phyloP scores from a whole-genome alignment of 2,113 vertebrate species.

The Serilophus lunatus region DNA sequence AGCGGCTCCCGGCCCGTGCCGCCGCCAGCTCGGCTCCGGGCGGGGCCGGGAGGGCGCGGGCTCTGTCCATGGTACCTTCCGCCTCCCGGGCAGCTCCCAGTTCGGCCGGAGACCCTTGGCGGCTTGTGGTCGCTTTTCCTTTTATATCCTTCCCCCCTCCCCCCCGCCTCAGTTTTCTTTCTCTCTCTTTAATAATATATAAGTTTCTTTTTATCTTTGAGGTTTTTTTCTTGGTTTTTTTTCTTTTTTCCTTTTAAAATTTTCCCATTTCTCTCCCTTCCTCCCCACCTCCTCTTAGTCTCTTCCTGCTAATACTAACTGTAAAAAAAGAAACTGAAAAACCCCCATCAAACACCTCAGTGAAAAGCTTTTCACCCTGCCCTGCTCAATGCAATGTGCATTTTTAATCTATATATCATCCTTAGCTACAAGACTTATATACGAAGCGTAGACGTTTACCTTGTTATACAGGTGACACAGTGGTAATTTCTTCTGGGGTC shows the following conservation, averaged over 20 bases:
- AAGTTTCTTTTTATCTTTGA: neutral
- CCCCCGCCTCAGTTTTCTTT: no score
- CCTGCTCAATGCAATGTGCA: rapidly evolving
- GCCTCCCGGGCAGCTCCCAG: neutral
- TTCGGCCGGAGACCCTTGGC: rapidly evolving
- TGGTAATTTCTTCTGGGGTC: neutral
- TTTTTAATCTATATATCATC: neutral
- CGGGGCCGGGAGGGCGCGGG: neutral
- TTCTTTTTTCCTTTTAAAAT: neutral
- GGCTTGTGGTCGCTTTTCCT: rapidly evolving
- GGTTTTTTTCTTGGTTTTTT: neutral
- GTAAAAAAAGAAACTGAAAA: no score
- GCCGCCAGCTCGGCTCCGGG: neutral
- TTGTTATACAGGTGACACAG: rapidly evolving
- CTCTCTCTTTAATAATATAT: neutral
- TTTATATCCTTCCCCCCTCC: no score
- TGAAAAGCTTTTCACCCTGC: rapidly evolving
- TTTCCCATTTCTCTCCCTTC: rapidly evolving
- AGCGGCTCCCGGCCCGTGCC: no score
- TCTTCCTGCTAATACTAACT: neutral
- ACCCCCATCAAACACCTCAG: neutral
- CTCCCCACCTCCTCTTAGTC: neutral
- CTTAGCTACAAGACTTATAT: rapidly evolving
- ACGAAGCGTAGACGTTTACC: neutral
- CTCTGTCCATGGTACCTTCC: slow-evolving; percentile 2